A percentile compares a stretch with the other conserved stretches of the same genome.
phyloP scores from a whole-genome alignment of 2,113 vertebrate species.

The Holacanthus passer region DNA sequence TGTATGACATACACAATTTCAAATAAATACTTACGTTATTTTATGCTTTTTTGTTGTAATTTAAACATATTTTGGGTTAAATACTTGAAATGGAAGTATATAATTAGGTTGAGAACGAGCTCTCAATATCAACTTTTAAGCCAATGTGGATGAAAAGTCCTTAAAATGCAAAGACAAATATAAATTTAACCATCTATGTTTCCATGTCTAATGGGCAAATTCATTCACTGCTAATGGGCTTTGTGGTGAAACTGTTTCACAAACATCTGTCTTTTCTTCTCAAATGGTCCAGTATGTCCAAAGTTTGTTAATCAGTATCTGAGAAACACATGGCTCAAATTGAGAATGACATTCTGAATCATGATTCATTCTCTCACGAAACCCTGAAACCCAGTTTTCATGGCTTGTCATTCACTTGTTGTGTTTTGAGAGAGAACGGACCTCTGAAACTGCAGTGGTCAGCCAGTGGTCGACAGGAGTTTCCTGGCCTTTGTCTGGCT shows the following conservation, averaged over 20 bases:
- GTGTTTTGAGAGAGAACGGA: conserved; percentile 19
- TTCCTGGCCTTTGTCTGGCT: conserved; percentile 69
- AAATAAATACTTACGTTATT: background rate
- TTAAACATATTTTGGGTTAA: background rate
- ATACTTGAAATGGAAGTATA: background rate
- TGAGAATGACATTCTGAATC: background rate
- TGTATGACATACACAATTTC: too few species aligned
- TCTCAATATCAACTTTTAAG: background rate
- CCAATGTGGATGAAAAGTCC: background rate
- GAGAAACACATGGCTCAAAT: background rate
- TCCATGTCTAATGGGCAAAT: background rate
- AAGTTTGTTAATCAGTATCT: background rate
- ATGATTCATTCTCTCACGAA: background rate
- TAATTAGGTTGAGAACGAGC: background rate
- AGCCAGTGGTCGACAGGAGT: conserved; percentile 46
- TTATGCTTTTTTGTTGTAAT: background rate
- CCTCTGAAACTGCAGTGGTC: conserved; percentile 56
- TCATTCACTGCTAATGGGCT: background rate
- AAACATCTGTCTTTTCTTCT: background rate
- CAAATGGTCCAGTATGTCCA: background rate
- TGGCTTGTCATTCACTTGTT: background rate
- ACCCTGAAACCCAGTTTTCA: background rate
- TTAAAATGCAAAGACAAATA: background rate
- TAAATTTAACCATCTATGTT: background rate
- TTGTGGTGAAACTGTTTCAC: background rate